A percentile compares a stretch with the other conserved stretches of the same genome.
Evolutionary conservation across 1,140 invertebrate species (phyloP).

Genomic region (Gonioctena quinquepunctata): DNA sequence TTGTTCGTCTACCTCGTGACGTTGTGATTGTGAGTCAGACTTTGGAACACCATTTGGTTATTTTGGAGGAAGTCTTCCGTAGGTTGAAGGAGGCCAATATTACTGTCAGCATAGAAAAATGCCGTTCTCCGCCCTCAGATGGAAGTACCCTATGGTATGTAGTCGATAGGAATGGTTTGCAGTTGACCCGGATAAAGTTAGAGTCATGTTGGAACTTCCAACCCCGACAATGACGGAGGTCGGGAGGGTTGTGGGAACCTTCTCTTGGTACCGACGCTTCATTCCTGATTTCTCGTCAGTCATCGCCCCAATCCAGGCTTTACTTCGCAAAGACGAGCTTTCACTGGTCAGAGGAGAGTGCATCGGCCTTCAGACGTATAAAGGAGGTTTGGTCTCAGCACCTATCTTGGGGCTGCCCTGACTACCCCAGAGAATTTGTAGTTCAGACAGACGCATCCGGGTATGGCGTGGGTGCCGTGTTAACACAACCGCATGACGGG

Average conservation of each 20-base stretch:
- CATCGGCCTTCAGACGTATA: conserved; percentile 21
- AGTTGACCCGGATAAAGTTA: not conserved
- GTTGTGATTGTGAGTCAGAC: conserved; percentile 34
- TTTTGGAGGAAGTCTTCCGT: conserved; percentile 21
- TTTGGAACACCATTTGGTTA: not conserved
- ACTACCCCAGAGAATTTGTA: not conserved
- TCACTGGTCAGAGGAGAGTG: too few species aligned
- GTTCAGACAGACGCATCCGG: not conserved
- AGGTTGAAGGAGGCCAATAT: not conserved
- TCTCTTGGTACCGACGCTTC: conserved; percentile 55
- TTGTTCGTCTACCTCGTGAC: conserved; percentile 46
- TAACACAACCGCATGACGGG: not conserved
- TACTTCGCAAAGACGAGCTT: conserved; percentile 35
- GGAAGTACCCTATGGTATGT: not conserved
- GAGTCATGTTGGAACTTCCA: conserved; percentile 10
- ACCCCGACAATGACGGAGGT: not conserved
- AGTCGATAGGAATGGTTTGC: not conserved
- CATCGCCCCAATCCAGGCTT: conserved; percentile 39
- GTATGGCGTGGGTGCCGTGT: not conserved
- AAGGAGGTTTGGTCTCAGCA: not conserved
- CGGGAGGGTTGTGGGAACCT: conserved; percentile 49
- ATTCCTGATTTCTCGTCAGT: conserved; percentile 48
- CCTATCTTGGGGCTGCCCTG: not conserved
- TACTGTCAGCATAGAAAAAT: not conserved
- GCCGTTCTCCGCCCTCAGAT: not conserved